Base-by-base conservation (phyloP, 2,888 invertebrate genomes). In the Tanypteryx hageni region DNA sequence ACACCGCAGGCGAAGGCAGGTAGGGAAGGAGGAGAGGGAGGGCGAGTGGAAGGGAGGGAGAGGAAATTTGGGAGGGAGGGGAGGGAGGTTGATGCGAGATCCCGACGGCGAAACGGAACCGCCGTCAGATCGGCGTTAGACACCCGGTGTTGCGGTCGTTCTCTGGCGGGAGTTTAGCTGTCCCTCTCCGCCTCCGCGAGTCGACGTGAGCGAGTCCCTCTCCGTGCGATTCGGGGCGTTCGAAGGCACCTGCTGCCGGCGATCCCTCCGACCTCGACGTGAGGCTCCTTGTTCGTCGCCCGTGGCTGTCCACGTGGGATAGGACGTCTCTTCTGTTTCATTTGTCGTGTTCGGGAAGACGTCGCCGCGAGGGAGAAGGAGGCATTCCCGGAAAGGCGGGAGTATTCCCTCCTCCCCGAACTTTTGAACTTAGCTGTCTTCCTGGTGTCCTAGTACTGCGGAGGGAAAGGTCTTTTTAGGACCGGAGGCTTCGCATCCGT, bases 121-220 rank as follows among this genome's bases (percentile, higher is more conserved):
- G 83, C 56, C 64, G 64, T 89, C 89, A 89, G 61, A 89, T 89
- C 64, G 61, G 31, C 89, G 89, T 64, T 31, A 89, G 64, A 61
- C 89, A 64, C 89, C 89, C 89, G 61, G 76, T 64, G 31, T 56
- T 44, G 89, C 31, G 89, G 64, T 89, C 64, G 59, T 61, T 18
- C 86, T 86, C 86, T 57, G 31, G 44, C 44, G 44, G 44, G 44
- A 31, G 10, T 16, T 82, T 57, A 44, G 18, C 83, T 57, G n/a
- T 86, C 59, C 58, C 85, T 86, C 44, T 7, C 22, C 7, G n/a
- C 2, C 64, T 14, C n/a, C 14, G 89, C 31, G n/a, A 9, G 11
- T 13, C 22, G 22, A 76, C 76, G 76, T 76, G 76, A 27, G 27
- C 76, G 76, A 27, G 68, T 22, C 22, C 76, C 22, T 27, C 76